These are phyloP conservation scores for Loripinus fragilis DNA, from an alignment of 2,888 invertebrate species.

Conservation along the genomic window DNA sequence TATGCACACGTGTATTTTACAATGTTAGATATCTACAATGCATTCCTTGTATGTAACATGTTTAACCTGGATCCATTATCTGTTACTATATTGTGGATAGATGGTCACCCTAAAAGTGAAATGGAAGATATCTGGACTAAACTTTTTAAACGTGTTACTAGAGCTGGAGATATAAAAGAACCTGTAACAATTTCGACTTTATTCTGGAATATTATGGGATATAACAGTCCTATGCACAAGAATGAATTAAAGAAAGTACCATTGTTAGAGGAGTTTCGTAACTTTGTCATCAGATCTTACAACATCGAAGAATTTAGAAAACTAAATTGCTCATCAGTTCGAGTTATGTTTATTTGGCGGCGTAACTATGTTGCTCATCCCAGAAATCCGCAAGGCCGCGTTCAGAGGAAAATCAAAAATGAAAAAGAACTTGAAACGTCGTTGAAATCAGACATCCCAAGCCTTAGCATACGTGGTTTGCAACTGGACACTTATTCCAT, in stretches of 20 bases:
- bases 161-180: conserved; percentile 62
- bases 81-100: conserved; percentile 74
- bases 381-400: conserved; percentile 75
- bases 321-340: conserved; percentile 70
- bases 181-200: conserved; percentile 62
- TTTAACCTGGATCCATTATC: conserved; percentile 59
- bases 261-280: conserved; percentile 73
- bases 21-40: conserved; percentile 75
- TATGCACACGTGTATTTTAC: conserved; percentile 78
- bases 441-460: conserved; percentile 53
- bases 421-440: conserved; percentile 75
- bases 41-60: conserved; percentile 67
- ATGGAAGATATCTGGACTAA: conserved; percentile 75
- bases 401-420: conserved; percentile 78
- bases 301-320: conserved; percentile 30
- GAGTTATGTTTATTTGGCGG: conserved; percentile 77
- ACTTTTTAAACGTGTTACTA: conserved; percentile 70
- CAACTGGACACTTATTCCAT: conserved; percentile 76
- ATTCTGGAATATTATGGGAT: conserved; percentile 76
- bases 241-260: conserved; percentile 64
- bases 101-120: conserved; percentile 76
- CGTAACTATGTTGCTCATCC: conserved; percentile 81
- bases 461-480: conserved; percentile 60
- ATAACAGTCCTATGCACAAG: conserved; percentile 74
- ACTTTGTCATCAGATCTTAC: conserved; percentile 72